Evolutionary conservation across 2,113 vertebrate species (phyloP), one percentile per base, ranked within the genome.

Genomic region (Loxodonta africana): DNA sequence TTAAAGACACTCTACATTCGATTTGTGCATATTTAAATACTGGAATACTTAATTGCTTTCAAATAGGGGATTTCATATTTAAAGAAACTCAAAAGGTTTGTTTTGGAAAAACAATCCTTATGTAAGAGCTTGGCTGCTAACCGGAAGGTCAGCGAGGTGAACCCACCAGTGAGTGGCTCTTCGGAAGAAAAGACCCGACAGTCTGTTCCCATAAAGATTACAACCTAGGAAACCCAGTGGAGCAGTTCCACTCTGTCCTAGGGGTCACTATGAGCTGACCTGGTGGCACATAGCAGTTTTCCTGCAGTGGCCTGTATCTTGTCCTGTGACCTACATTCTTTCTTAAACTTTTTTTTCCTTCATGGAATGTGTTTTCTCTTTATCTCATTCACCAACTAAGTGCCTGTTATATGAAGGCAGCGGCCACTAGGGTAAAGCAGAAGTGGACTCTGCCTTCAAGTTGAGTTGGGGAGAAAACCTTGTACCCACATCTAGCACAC

Each of bases 31-130:
- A 41, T 74, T 80, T 94, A 95, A 91, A 62, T 83, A 26, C 2
- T 83, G 80, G 33, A 83, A 8, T 7, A 80, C 41, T 88, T 88
- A 83, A 77, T 71, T 95, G 46, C 44, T 74, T 94, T 94, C 67
- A 78, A 12, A 37, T 95, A 67, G 76, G 41, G 51, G 46, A 60
- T 84, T 73, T 93, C 37, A 15, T 57, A 17, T 57, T 57, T 96
- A 92, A 89, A 81, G 30, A 46, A 88, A 88, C 23, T 88, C 81
- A 30, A 41, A 88, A 91, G 4, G 2, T 91, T 91, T 37, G 44
- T 0, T 94, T 91, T 88, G 80, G n/a, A 51, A 67, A 93, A 90
- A 83, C 17, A 77, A 60, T 69, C n/a, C 76, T 69, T 93, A 65
- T 30, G 26, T 88, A 88, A 41, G 60, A 3, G 18, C 18, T 37